Conservation (phyloP, 2,888 invertebrate species). For the Molorchus minor region DNA sequence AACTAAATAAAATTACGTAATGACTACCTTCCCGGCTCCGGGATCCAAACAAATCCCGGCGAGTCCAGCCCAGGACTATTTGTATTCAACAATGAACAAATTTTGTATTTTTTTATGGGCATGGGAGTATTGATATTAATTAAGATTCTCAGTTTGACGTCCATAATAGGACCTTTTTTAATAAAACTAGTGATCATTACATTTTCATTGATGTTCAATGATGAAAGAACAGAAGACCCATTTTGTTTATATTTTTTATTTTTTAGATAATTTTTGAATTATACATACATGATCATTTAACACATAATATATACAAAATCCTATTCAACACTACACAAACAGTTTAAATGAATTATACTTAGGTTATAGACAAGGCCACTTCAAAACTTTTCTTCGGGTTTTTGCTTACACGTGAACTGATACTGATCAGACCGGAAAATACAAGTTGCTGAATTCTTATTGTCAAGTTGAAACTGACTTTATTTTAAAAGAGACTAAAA, state of each 20-base stretch:
- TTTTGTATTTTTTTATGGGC: no score
- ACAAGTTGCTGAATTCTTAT: constrained; percentile 37
- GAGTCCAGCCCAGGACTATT: no score
- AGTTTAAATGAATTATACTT: constrained; percentile 45
- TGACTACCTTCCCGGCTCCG: no score
- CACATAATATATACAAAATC: constrained; percentile 53
- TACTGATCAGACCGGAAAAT: constrained; percentile 26
- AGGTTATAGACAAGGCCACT: constrained; percentile 52
- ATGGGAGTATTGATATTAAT: no score
- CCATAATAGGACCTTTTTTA: no score
- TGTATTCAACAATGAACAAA: no score
- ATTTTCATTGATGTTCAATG: no score
- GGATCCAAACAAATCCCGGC: no score
- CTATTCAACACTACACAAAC: constrained; percentile 49
- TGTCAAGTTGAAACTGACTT: constrained; percentile 39
- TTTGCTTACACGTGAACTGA: constrained; percentile 33
- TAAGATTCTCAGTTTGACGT: no score
- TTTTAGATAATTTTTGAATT: constrained; percentile 51
- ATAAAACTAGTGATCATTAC: no score
- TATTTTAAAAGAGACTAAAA: no score
- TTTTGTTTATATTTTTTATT: constrained; percentile 34
- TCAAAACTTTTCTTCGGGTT: constrained; percentile 45
- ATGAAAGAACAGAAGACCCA: not conserved
- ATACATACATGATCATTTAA: constrained; percentile 53
- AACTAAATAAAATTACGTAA: no score